These are phyloP conservation scores for Pituophis catenifer DNA, from an alignment of 2,113 vertebrate species.

Conservation along the genomic window DNA sequence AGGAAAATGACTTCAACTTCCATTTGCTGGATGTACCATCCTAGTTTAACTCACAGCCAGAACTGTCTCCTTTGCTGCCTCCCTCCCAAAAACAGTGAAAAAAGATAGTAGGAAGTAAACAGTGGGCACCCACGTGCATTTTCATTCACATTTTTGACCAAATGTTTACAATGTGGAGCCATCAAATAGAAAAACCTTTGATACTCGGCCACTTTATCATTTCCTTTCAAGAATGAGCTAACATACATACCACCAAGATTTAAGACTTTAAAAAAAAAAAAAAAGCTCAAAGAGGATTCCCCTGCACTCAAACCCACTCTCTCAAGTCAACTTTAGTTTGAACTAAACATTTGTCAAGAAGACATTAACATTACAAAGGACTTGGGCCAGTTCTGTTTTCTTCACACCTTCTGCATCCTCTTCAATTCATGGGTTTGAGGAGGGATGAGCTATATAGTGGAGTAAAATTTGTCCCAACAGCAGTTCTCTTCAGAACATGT, in stretches of 20 bases:
- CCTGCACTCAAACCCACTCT: not conserved
- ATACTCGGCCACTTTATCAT: constrained; percentile 29
- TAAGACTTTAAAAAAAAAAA: not conserved
- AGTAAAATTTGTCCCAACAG: constrained; percentile 51
- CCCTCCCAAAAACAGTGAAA: not conserved
- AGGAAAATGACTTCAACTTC: constrained; percentile 11
- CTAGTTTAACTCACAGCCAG: not conserved
- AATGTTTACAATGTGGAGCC: not conserved
- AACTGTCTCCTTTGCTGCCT: not conserved
- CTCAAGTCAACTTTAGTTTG: constrained; percentile 44
- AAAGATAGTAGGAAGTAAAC: constrained; percentile 45
- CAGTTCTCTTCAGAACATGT: not conserved
- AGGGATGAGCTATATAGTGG: constrained; percentile 23
- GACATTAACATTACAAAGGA: constrained; percentile 78
- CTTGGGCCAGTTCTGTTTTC: constrained; percentile 60
- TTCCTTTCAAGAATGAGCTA: not conserved
- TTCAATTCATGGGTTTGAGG: constrained; percentile 1
- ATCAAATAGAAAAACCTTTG: constrained; percentile 48
- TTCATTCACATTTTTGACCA: constrained; percentile 19
- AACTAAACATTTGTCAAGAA: constrained; percentile 52
- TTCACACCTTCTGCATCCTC: constrained; percentile 56
- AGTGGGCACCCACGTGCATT: not conserved
- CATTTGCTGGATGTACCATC: not conserved
- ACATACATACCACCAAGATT: constrained; percentile 29
- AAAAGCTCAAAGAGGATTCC: constrained; percentile 53